Percentiles rank a stretch among this genome's conserved stretches.
Conservation (phyloP, 2,113 vertebrate genomes). For the Egretta garzetta region DNA sequence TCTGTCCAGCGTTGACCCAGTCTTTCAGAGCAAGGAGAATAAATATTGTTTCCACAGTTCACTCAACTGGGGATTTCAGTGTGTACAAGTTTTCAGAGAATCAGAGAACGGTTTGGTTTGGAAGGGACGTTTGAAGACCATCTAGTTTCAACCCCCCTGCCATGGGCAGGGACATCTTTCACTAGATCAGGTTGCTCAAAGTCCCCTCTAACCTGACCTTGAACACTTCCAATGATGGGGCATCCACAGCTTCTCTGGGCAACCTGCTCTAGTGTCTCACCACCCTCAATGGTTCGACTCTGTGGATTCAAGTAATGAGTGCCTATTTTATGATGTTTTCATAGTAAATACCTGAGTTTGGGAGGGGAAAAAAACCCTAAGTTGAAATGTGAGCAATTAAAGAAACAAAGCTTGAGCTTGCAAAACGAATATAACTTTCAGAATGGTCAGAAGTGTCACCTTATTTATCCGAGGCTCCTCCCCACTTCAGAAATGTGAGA, state of each 20-base stretch:
- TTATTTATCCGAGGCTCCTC: background rate
- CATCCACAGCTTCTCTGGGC: background rate
- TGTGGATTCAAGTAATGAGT: background rate
- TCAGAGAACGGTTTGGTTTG: background rate
- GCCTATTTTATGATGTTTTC: background rate
- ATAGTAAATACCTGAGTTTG: background rate
- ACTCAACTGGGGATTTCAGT: background rate
- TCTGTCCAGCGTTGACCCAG: background rate
- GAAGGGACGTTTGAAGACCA: background rate
- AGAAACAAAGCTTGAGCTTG: background rate
- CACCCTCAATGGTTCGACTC: background rate
- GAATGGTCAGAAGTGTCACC: background rate
- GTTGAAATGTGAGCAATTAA: background rate
- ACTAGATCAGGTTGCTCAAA: background rate
- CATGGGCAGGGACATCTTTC: background rate
- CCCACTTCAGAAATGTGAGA: background rate
- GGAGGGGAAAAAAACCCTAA: fast-evolving
- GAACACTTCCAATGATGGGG: background rate
- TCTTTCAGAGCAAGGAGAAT: background rate
- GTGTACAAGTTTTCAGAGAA: background rate
- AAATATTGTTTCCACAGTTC: background rate
- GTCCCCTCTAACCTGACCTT: background rate
- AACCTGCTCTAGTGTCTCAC: background rate
- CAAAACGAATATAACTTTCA: background rate
- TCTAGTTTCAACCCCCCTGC: background rate